Evolutionary conservation across 2,797 vertebrate genomes (phyloP).

Genomic region (Limnodromus scolopaceus): DNA sequence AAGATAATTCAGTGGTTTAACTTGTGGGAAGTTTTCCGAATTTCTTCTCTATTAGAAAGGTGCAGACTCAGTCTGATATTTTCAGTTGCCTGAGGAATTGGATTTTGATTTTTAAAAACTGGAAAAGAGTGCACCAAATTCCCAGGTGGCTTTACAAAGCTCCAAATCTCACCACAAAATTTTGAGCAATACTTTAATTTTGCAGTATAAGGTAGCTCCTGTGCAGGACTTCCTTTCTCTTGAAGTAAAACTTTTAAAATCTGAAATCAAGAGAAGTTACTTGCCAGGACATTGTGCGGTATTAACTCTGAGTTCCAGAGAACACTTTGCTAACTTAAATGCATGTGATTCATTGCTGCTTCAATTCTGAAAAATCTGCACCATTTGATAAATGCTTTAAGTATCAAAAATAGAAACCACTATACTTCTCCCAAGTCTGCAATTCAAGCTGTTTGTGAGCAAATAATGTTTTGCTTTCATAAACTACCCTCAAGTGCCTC

Average conservation of each 20-base stretch:
- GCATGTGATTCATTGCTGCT: neutral
- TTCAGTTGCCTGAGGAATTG: neutral
- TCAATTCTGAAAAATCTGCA: slow-evolving; percentile 22
- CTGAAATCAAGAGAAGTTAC: neutral
- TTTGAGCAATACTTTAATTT: neutral
- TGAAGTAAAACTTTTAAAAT: neutral
- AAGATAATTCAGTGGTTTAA: neutral
- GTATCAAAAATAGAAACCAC: slow-evolving; percentile 23
- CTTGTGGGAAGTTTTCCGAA: neutral
- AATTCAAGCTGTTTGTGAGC: neutral
- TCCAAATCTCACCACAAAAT: neutral
- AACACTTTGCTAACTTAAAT: neutral
- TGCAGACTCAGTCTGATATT: neutral
- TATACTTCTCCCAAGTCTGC: neutral
- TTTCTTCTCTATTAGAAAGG: neutral
- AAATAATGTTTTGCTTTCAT: neutral
- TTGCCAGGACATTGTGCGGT: neutral
- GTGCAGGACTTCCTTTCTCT: neutral
- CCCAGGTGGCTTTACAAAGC: neutral
- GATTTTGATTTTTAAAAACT: neutral
- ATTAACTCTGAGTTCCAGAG: neutral
- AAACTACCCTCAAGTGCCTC: neutral
- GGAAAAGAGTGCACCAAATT: neutral
- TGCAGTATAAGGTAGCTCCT: neutral
- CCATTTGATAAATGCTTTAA: neutral